Conservation (phyloP, 2,888 invertebrate genomes). For the Caenorhabditis wallacei region DNA sequence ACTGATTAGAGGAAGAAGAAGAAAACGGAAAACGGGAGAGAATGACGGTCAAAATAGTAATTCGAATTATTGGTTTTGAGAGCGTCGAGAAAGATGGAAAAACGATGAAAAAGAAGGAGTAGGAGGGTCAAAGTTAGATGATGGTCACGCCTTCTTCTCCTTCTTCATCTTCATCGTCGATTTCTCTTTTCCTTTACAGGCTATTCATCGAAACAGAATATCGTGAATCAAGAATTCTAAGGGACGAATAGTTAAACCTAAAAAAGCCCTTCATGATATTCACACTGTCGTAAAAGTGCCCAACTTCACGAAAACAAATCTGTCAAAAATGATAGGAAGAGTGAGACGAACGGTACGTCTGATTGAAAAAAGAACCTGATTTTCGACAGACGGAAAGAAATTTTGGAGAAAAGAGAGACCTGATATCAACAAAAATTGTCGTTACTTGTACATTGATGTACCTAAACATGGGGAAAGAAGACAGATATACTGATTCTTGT, state of each 20-base stretch:
- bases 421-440: conserved; percentile 48
- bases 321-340: neutral
- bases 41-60: conserved; percentile 62
- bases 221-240: conserved; percentile 1
- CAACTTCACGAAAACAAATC: neutral
- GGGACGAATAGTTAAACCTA: conserved; percentile 15
- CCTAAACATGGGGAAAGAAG: conserved; percentile 9
- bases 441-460: conserved; percentile 13
- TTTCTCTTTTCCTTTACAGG: conserved; percentile 15
- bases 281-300: neutral
- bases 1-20: conserved; percentile 42
- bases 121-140: conserved; percentile 44
- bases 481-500: neutral
- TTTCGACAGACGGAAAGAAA: conserved; percentile 28
- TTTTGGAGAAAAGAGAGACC: conserved; percentile 31
- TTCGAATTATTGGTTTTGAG: conserved; percentile 60
- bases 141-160: conserved; percentile 58
- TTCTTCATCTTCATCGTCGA: conserved; percentile 31
- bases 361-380: conserved; percentile 41
- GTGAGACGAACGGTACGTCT: conserved; percentile 8
- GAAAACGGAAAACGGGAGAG: conserved; percentile 36
- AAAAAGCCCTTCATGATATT: neutral
- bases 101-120: conserved; percentile 34
- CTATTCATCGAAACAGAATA: conserved; percentile 23
- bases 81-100: conserved; percentile 38